phyloP scores from a whole-genome alignment of 2,797 vertebrate species.

The Xiphophorus birchmanni region DNA sequence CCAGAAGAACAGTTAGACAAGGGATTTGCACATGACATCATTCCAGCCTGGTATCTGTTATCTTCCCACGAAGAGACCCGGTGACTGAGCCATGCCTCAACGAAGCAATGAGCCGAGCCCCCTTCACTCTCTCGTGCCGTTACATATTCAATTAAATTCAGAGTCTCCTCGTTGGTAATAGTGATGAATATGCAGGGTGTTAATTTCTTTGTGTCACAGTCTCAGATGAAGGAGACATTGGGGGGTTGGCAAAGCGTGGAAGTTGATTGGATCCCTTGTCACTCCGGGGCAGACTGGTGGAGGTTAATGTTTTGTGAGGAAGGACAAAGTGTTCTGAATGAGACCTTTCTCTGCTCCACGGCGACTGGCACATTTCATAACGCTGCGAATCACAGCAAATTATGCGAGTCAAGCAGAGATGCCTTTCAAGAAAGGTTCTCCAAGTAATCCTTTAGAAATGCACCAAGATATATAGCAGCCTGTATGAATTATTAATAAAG shows the following conservation, averaged over 20 bases:
- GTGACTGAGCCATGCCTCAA: conserved; percentile 40
- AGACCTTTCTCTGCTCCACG: conserved; percentile 17
- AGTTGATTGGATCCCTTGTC: conserved; percentile 62
- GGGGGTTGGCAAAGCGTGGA: conserved; percentile 47
- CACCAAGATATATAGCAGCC: not conserved
- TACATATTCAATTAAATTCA: conserved; percentile 68
- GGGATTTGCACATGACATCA: conserved; percentile 23
- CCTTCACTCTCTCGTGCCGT: conserved; percentile 43
- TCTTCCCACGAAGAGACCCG: conserved; percentile 32
- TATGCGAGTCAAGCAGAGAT: not conserved
- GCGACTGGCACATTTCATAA: conserved; percentile 2
- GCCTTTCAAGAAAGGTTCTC: conserved; percentile 15
- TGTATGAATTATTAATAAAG: not conserved
- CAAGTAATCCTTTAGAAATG: not conserved
- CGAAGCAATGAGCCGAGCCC: conserved; percentile 44
- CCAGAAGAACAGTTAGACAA: conserved; percentile 11
- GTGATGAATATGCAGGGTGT: conserved; percentile 63
- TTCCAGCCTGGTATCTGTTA: conserved; percentile 31
- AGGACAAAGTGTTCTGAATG: conserved; percentile 53
- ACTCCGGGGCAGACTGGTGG: conserved; percentile 46
- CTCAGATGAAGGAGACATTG: conserved; percentile 39
- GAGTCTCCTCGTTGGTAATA: conserved; percentile 47
- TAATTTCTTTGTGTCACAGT: conserved; percentile 63
- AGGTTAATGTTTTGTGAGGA: conserved; percentile 62
- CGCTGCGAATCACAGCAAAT: conserved; percentile 14